These are phyloP conservation scores for Lytechinus pictus DNA, from an alignment of 35 echinoderm and acorn worm genomes.

Conservation along the genomic window DNA sequence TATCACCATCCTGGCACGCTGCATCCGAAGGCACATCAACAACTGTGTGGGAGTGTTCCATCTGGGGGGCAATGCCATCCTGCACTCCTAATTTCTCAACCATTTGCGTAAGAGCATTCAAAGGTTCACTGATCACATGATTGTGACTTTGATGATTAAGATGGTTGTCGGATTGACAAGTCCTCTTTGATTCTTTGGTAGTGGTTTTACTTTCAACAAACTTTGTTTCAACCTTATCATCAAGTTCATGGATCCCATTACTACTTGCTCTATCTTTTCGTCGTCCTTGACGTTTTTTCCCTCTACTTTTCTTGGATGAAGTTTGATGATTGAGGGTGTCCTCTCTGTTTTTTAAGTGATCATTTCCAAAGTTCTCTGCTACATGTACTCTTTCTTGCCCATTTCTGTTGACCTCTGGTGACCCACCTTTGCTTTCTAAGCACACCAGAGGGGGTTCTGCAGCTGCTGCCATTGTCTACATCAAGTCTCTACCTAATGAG, in stretches of 20 bases:
- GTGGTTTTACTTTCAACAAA: background rate
- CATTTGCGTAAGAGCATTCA: constrained; percentile 26
- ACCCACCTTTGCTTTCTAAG: background rate
- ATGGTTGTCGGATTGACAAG: background rate
- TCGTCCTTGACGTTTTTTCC: constrained; percentile 9
- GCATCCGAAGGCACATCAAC: constrained; percentile 23
- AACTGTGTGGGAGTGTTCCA: background rate
- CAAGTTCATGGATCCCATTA: constrained; percentile 10
- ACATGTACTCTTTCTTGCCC: background rate
- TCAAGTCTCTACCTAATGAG: background rate
- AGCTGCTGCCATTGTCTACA: constrained; percentile 26
- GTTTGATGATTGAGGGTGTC: background rate
- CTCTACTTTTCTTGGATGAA: constrained; percentile 22
- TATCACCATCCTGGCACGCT: background rate
- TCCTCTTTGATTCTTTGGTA: constrained; percentile 41
- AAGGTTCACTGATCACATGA: constrained; percentile 37
- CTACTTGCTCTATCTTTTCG: constrained; percentile 42
- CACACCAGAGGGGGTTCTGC: background rate
- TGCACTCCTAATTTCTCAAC: constrained; percentile 10
- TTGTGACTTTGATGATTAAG: constrained; percentile 3
- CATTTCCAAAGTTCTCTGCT: background rate
- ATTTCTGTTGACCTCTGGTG: background rate
- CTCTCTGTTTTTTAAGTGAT: background rate
- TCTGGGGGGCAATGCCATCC: background rate
- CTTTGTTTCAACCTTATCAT: background rate